Percentiles rank a stretch among this genome's conserved stretches.
phyloP scores from a whole-genome alignment of 2,113 vertebrate genomes.

The Hemicordylus capensis region DNA sequence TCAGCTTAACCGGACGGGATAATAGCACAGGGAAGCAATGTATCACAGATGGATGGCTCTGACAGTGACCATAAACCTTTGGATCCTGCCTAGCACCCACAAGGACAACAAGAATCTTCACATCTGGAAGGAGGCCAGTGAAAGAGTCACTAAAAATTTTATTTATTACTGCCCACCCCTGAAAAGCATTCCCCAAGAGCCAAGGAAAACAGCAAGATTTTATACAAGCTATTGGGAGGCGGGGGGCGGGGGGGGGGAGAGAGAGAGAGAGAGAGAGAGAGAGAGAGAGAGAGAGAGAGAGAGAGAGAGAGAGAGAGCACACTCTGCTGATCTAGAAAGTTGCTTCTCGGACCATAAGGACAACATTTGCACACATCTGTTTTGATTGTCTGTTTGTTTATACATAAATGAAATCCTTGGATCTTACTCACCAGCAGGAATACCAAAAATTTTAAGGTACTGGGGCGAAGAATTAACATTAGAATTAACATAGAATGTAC shows the following conservation, averaged over 20 bases:
- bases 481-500: too few species aligned
- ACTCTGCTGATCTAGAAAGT: not conserved
- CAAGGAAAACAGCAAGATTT: conserved; percentile 39
- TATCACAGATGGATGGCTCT: conserved; percentile 33
- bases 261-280: conserved; percentile 18
- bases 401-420: not conserved
- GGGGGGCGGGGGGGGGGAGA: too few species aligned
- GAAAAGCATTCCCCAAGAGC: conserved; percentile 28
- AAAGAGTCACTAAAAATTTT: conserved; percentile 15
- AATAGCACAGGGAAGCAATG: conserved; percentile 22
- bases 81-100: conserved; percentile 35
- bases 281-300: conserved; percentile 1
- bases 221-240: conserved; percentile 10
- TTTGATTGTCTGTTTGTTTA: not conserved
- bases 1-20: conserved; percentile 39
- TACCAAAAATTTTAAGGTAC: not conserved
- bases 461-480: too few species aligned
- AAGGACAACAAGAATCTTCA: conserved; percentile 32
- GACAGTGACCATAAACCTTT: conserved; percentile 42
- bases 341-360: not conserved
- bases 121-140: conserved; percentile 41
- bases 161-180: conserved; percentile 17
- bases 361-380: not conserved
- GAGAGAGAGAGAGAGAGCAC: conserved; percentile 11
- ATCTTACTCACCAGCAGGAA: not conserved